Base-by-base conservation (phyloP, 2,888 invertebrate genomes). In the Philopedon plagiatum region DNA sequence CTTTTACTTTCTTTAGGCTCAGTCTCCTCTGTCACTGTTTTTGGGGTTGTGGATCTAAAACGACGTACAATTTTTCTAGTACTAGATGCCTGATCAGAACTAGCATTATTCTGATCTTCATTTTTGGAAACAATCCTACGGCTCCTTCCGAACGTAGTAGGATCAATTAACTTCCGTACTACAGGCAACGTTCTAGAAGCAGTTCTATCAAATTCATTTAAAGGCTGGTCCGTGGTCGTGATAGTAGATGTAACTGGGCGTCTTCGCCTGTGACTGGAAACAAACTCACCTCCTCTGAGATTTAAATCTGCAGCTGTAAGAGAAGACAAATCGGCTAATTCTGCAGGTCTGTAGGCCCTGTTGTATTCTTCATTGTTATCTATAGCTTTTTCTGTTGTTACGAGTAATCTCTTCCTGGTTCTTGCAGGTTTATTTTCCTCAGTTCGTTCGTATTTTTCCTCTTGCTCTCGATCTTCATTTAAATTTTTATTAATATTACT, bases 261-360 rank as follows among this genome's bases (percentile, higher is more conserved):
- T 64, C 78, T 63, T 21, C 78, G 73, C 71, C 79, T 77, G 2
- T 71, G 66, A 21, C 39, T 23, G 9, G 74, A 74, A n/a, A 69
- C 65, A 19, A 73, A 54, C 39, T 76, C 73, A 5, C 77, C 57
- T 5, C 77, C 79, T 71, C 77, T 76, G 1, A 78, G 46, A 23
- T 76, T 75, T 68, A 83, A 81, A 76, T 90, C 90, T 19, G 87
- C 83, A 0, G 89, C 87, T 1, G 88, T 89, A 51, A 90, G 81
- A 1, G 89, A 89, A 51, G 88, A 84, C 13, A 88, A 78, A 80
- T 90, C 90, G 71, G 88, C 87, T n/a, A 84, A 76, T 75, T 83
- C 82, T 0, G 80, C 77, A 5, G 86, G 86, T 72, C 86, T 79
- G 76, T 81, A 85, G 37, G 79, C 81, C 56, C 85, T 76, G 49